Evolutionary conservation across 2,113 vertebrate genomes (phyloP).

Genomic region (Echinops telfairi): DNA sequence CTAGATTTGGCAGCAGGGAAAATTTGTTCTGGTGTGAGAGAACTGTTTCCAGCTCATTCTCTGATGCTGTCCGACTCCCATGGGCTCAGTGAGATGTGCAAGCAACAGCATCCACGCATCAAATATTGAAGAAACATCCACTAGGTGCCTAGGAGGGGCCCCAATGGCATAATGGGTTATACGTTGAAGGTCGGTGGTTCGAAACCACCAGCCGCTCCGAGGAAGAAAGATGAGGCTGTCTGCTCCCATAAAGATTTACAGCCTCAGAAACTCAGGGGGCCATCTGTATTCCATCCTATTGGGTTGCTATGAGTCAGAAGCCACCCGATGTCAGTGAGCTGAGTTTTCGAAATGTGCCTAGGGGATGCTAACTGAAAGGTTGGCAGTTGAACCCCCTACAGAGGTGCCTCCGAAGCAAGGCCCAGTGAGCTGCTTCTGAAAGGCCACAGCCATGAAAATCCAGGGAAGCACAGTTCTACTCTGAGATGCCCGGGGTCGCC

Average conservation of each 20-base stretch:
- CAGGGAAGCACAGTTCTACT: not conserved
- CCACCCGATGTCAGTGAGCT: no score
- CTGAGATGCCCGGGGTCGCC: not conserved
- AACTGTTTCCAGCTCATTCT: not conserved
- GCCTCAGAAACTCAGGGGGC: no score
- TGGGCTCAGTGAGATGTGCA: not conserved
- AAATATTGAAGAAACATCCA: not conserved
- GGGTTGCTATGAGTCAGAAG: no score
- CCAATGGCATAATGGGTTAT: no score
- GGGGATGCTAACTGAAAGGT: not conserved
- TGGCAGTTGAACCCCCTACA: not conserved
- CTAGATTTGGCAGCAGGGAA: not conserved
- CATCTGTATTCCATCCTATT: no score
- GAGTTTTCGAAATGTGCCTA: not conserved
- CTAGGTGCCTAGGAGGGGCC: no score
- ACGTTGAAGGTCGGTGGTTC: no score
- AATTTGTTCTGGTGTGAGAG: not conserved
- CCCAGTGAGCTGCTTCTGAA: not conserved
- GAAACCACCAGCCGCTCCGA: no score
- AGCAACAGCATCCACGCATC: not conserved
- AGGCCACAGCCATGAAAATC: not conserved
- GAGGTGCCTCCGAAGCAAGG: not conserved
- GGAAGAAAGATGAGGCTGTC: no score
- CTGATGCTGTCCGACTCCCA: not conserved
- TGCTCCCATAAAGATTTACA: no score